A percentile compares a stretch with the other conserved stretches of the same genome.
Evolutionary conservation across 2,113 vertebrate species (phyloP).

Genomic region (Neodon shergylaensis): DNA sequence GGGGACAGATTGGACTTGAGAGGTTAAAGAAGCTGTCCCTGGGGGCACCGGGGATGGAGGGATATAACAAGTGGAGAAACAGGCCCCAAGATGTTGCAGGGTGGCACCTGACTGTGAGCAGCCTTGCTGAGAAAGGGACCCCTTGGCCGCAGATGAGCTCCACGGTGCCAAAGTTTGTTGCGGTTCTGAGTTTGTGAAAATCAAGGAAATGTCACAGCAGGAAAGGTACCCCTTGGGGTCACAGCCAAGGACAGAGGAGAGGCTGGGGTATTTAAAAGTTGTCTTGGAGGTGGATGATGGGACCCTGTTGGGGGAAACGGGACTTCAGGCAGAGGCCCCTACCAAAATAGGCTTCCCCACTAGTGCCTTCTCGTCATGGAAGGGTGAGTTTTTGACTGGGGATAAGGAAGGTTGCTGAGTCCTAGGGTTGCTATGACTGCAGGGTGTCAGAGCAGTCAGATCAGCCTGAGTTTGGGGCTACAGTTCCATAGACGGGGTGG

Average conservation of each 20-base stretch:
- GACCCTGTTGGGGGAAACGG: not conserved
- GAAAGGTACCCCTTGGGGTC: not conserved
- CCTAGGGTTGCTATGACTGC: not conserved
- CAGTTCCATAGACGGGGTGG: not conserved
- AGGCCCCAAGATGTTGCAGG: not conserved
- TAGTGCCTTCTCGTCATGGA: not conserved
- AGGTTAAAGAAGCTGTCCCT: not conserved
- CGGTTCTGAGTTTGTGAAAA: not conserved
- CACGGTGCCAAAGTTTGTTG: not conserved
- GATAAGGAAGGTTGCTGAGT: not conserved
- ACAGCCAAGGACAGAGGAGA: not conserved
- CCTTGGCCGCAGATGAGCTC: not conserved
- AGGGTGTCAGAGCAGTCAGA: not conserved
- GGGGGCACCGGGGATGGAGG: not conserved
- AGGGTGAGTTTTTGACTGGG: not conserved
- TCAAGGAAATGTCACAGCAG: not conserved
- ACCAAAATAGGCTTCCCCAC: not conserved
- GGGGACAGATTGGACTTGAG: not conserved
- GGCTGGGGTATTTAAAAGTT: no score
- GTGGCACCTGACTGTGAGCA: not conserved
- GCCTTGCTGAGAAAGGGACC: not conserved
- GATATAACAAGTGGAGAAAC: not conserved
- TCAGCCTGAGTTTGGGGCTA: not conserved
- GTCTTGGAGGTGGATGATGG: not conserved
- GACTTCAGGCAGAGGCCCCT: not conserved